Evolutionary conservation across 2,888 invertebrate species (phyloP).

Genomic region (Lagria hirta): DNA sequence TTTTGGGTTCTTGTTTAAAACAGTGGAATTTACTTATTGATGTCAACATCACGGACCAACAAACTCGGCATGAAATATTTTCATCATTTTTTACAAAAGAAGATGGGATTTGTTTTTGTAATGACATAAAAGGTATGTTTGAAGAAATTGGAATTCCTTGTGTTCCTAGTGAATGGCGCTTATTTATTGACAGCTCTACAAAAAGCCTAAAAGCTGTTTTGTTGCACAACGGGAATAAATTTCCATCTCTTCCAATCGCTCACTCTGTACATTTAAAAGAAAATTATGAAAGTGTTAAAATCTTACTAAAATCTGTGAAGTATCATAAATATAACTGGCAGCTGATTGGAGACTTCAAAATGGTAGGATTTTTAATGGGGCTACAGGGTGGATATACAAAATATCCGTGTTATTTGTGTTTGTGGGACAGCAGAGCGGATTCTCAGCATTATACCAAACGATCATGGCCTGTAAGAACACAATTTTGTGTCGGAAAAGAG

Average conservation of each 20-base stretch:
- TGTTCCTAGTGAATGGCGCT: conserved; percentile 22
- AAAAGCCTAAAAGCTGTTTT: conserved; percentile 33
- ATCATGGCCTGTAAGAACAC: conserved; percentile 29
- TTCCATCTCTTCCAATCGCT: conserved; percentile 39
- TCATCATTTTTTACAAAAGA: conserved; percentile 27
- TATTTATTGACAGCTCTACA: conserved; percentile 28
- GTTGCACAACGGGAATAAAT: conserved; percentile 38
- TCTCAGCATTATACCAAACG: conserved; percentile 27
- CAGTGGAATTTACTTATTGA: conserved; percentile 26
- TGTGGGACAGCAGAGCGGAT: conserved; percentile 34
- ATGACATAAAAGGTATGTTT: conserved; percentile 21
- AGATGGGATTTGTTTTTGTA: conserved; percentile 29
- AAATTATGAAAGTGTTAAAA: conserved; percentile 40
- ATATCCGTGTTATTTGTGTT: conserved; percentile 36
- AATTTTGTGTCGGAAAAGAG: conserved; percentile 28
- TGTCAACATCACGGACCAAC: conserved; percentile 20
- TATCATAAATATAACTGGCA: conserved; percentile 37
- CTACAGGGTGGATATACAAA: conserved; percentile 38
- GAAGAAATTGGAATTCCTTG: conserved; percentile 13
- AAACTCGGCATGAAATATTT: conserved; percentile 20
- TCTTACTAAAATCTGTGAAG: conserved; percentile 34
- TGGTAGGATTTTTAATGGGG: conserved; percentile 37
- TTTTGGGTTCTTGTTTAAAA: conserved; percentile 16
- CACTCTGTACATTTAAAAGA: conserved; percentile 40
- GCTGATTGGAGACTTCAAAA: conserved; percentile 39